Base-by-base conservation (phyloP, 35 echinoderm and acorn worm species). In the Acanthaster planci region DNA sequence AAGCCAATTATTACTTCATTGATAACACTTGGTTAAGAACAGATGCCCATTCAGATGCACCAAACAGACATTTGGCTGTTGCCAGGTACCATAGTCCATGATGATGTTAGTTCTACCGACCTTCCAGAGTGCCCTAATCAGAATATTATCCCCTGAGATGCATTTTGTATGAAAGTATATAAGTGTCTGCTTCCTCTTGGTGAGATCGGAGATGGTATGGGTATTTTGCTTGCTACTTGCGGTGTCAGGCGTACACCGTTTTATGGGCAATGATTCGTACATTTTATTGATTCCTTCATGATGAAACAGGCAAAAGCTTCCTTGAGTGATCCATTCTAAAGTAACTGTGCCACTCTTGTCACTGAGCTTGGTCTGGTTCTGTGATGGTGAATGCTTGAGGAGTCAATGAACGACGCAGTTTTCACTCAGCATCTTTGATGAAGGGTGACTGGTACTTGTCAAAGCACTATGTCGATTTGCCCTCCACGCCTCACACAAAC, bases 161-260 rank as follows among this genome's bases (percentile, higher is more conserved):
- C 18, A 79, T 53, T 59, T 30, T 39, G 89, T 60, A 42, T 87
- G 84, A 39, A 92, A 86, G 32, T 84, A 84, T 22, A 92, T 76
- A 56, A 92, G 84, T 51, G 76, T 92, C 90, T 37, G 85, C 90
- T 84, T 88, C 84, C 77, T 92, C 90, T 38, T 92, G 90, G 38
- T 72, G 67, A 36, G 57, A 77, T 84, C 83, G 85, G 35, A 82
- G 81, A 44, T 83, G 50, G 32, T 54, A 19, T 87, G 79, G 90
- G 38, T 89, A 21, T 52, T 93, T 75, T 89, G 42, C 81, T 88
- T 36, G 53, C 26, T 84, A 80, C 38, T 86, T 86, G 37, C 85
- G 57, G 76, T 88, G 85, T 44, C 77, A 88, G 21, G 76, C 36
- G 82, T 76, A 88, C 44, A 83, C 51, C 37, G 21, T 88, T 80